Evolutionary conservation across 1,140 invertebrate species (phyloP).

Genomic region (Whitmania pigra): DNA sequence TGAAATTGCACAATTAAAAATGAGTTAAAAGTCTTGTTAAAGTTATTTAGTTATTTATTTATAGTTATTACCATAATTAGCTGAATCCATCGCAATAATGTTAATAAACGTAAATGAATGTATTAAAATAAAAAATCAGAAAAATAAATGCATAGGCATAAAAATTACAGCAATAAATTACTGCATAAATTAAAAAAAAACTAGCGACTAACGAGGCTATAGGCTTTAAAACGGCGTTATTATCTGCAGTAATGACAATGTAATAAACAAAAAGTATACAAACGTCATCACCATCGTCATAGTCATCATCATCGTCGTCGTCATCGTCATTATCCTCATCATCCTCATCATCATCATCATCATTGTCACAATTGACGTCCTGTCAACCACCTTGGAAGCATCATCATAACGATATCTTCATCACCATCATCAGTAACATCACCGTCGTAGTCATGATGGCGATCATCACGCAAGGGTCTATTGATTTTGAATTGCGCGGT

Average conservation of each 20-base stretch:
- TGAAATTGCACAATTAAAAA: background rate
- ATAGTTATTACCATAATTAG: no score
- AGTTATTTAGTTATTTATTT: no score
- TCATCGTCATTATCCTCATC: slow-evolving; percentile 5
- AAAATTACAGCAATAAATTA: no score
- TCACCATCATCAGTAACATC: background rate
- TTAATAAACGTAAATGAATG: no score
- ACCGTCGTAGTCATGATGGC: background rate
- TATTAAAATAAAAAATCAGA: no score
- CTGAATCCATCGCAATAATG: no score
- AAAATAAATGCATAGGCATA: no score
- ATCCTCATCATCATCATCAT: background rate
- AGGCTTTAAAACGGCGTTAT: background rate
- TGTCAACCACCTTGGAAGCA: no score
- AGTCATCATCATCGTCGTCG: background rate
- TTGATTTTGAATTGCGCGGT: no score
- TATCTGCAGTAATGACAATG: background rate
- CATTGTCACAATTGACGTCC: background rate
- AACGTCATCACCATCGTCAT: background rate
- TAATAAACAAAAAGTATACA: background rate
- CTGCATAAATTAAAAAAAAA: no score
- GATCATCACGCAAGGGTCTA: no score
- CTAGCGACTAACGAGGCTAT: no score
- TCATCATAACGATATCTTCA: background rate
- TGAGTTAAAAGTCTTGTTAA: background rate